These are phyloP conservation scores for Dasyurus viverrinus DNA, from an alignment of 2,113 vertebrate genomes.

Conservation along the genomic window DNA sequence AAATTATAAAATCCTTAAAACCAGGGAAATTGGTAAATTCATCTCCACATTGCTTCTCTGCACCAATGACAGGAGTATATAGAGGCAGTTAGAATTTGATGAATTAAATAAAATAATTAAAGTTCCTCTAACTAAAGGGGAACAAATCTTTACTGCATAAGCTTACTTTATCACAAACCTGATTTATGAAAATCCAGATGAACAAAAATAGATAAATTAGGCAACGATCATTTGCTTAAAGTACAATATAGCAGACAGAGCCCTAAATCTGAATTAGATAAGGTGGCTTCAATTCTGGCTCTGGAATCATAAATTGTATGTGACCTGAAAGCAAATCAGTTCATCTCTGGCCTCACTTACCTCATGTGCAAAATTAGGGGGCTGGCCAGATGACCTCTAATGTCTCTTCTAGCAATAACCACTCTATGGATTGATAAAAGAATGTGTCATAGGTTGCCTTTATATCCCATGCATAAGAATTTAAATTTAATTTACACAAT, in stretches of 20 bases:
- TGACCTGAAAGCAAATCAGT: background rate
- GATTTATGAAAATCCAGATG: constrained; percentile 33
- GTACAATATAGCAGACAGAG: background rate
- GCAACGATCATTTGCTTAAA: background rate
- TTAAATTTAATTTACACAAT: constrained; percentile 47
- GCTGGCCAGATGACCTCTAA: background rate
- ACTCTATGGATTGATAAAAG: constrained; percentile 53
- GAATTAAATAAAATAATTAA: constrained; percentile 4
- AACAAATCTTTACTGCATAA: background rate
- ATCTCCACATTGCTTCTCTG: background rate
- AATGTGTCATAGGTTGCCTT: constrained; percentile 58
- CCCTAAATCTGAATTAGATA: background rate
- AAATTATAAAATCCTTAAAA: background rate
- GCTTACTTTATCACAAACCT: background rate
- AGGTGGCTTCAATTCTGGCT: background rate
- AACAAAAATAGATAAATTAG: background rate
- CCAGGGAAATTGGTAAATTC: background rate
- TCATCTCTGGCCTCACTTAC: background rate
- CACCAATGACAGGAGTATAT: background rate
- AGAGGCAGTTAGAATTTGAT: constrained; percentile 6
- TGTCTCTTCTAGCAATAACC: constrained; percentile 37
- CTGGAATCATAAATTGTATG: background rate
- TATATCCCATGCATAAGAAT: constrained; percentile 53
- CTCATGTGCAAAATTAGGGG: background rate
- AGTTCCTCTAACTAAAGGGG: background rate